Evolutionary conservation across 2,888 invertebrate species (phyloP).

Genomic region (Meloe dianella): DNA sequence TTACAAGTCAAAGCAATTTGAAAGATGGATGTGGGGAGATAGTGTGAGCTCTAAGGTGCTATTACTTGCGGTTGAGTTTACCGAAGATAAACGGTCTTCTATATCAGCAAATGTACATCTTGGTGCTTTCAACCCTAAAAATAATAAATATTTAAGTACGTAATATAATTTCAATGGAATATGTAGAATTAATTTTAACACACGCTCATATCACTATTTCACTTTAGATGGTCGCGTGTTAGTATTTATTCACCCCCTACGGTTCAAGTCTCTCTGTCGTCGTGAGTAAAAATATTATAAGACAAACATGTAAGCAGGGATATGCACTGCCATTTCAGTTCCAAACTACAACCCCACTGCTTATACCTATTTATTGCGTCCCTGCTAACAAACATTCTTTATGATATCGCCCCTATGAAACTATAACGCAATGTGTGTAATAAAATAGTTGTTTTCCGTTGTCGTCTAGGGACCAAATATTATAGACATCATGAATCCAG

Average conservation of each 20-base stretch:
- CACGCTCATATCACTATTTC: not conserved
- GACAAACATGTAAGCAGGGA: conserved; percentile 20
- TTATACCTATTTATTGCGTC: conserved; percentile 28
- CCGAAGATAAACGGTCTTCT: conserved; percentile 34
- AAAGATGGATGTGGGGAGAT: conserved; percentile 33
- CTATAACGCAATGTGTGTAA: conserved; percentile 27
- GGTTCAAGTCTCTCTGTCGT: not conserved
- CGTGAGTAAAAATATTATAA: not conserved
- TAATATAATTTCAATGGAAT: not conserved
- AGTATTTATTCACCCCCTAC: not conserved
- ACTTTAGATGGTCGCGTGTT: not conserved
- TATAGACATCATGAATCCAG: conserved; percentile 25
- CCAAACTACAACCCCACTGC: conserved; percentile 23
- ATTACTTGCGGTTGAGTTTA: conserved; percentile 37
- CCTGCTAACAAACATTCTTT: conserved; percentile 27
- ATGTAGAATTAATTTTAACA: not conserved
- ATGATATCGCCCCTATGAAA: conserved; percentile 18
- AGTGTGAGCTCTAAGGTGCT: conserved; percentile 36
- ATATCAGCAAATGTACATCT: conserved; percentile 33
- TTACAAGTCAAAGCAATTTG: conserved; percentile 1
- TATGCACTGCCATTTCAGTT: conserved; percentile 30
- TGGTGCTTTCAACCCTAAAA: conserved; percentile 12
- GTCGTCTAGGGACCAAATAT: conserved; percentile 29
- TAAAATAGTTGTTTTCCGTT: conserved; percentile 31
- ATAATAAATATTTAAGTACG: conserved; percentile 1